Percentiles rank a stretch among this genome's conserved stretches.
Evolutionary conservation across 30 jellyfish, hydroid and myxozoan species (phyloP).

Genomic region (Rhopilema esculentum): DNA sequence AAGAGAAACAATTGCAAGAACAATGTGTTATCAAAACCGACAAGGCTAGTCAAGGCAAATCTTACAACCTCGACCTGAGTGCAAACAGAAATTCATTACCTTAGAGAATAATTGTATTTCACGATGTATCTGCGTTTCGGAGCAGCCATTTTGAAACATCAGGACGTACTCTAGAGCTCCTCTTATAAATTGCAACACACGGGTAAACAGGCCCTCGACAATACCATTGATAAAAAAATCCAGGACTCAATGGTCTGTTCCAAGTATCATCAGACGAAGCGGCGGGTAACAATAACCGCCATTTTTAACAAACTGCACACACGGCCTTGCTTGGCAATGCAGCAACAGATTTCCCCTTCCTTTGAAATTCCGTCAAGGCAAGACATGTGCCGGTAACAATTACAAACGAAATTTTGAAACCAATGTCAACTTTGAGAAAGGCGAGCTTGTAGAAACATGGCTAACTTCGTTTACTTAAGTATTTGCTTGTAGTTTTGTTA

Average conservation of each 20-base stretch:
- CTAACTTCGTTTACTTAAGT: neutral
- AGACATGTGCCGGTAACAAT: neutral
- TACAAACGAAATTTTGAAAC: neutral
- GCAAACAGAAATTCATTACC: constrained; percentile 16
- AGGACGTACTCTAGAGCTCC: neutral
- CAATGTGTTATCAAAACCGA: too few species aligned
- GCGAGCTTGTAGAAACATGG: neutral
- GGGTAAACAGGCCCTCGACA: neutral
- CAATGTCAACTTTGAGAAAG: neutral
- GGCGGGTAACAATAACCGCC: neutral
- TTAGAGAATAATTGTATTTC: constrained; percentile 15
- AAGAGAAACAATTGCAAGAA: too few species aligned
- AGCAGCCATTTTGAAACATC: constrained; percentile 26
- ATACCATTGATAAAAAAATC: neutral
- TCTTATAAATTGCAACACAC: neutral
- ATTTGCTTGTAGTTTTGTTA: neutral
- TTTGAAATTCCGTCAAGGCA: neutral
- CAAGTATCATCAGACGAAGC: neutral
- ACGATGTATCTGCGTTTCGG: constrained; percentile 43
- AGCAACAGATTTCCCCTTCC: neutral
- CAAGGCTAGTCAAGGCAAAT: too few species aligned
- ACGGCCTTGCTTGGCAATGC: neutral
- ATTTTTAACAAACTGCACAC: neutral
- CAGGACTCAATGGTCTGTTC: neutral
- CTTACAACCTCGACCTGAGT: too few species aligned